These are phyloP conservation scores for Agrotis segetum DNA, from an alignment of 2,888 invertebrate genomes.

Conservation along the genomic window DNA sequence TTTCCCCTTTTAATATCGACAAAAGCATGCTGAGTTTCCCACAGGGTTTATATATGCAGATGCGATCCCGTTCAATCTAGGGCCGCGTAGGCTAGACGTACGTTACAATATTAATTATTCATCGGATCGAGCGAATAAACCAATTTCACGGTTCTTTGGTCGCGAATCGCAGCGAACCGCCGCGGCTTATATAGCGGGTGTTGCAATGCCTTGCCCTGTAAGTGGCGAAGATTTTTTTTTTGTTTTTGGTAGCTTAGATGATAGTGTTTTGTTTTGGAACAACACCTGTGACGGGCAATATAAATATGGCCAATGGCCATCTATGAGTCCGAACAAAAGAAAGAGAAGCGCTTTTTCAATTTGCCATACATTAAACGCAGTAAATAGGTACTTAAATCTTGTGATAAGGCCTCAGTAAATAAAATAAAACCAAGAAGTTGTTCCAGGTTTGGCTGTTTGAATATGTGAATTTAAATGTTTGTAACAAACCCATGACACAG, in stretches of 20 bases:
- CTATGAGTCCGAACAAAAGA: background rate
- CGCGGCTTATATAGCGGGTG: conserved; percentile 77
- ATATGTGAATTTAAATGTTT: too few relatives aligned
- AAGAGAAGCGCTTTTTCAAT: too few relatives aligned
- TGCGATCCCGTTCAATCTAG: conserved; percentile 81
- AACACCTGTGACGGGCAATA: background rate
- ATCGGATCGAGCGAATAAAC: conserved; percentile 90
- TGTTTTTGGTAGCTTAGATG: background rate
- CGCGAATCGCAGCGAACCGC: conserved; percentile 82
- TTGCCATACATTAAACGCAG: too few relatives aligned
- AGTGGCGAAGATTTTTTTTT: conserved; percentile 4
- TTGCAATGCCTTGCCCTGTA: conserved; percentile 39
- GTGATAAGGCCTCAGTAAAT: too few relatives aligned
- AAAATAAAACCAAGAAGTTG: too few relatives aligned
- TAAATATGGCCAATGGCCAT: background rate
- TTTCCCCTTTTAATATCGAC: conserved; percentile 44
- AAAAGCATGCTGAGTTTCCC: conserved; percentile 72
- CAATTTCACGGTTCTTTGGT: conserved; percentile 91
- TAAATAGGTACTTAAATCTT: too few relatives aligned
- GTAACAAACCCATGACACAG: too few relatives aligned
- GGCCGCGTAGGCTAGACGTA: conserved; percentile 74
- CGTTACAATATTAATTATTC: conserved; percentile 90
- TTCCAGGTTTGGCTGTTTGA: too few relatives aligned
- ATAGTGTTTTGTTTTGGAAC: conserved; percentile 8
- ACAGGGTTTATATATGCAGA: conserved; percentile 83